Percentiles rank a stretch among this genome's conserved stretches.
These are phyloP conservation scores for Tamias sibiricus DNA, from an alignment of 2,113 vertebrate genomes.

Conservation along the genomic window DNA sequence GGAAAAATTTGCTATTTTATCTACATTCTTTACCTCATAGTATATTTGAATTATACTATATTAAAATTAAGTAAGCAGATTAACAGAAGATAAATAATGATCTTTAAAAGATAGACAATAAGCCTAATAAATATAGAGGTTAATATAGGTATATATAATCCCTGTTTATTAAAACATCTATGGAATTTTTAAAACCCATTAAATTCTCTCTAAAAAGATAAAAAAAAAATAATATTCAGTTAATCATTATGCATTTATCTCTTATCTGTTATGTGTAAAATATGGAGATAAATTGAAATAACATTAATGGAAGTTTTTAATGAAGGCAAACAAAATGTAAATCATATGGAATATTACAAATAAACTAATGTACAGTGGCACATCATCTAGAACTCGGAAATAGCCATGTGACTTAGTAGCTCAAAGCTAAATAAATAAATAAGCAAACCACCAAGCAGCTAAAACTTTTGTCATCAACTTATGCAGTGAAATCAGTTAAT, in stretches of 20 bases:
- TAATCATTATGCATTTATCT: neutral
- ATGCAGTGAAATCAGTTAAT: constrained; percentile 47
- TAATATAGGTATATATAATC: neutral
- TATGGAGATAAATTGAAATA: constrained; percentile 28
- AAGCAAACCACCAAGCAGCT: constrained; percentile 27
- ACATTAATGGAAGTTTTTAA: constrained; percentile 56
- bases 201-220: neutral
- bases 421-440: neutral
- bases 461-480: neutral
- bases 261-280: constrained; percentile 3
- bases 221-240: neutral
- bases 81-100: constrained; percentile 15
- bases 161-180: neutral
- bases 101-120: neutral
- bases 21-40: neutral
- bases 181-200: constrained; percentile 7
- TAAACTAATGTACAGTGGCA: neutral
- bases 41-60: neutral
- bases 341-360: constrained; percentile 46
- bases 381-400: constrained; percentile 15
- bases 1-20: neutral
- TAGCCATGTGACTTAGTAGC: neutral
- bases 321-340: constrained; percentile 41
- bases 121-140: neutral
- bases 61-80: neutral